Conservation (phyloP, 2,797 vertebrate genomes). For the Xiphorhynchus erythropygius region DNA sequence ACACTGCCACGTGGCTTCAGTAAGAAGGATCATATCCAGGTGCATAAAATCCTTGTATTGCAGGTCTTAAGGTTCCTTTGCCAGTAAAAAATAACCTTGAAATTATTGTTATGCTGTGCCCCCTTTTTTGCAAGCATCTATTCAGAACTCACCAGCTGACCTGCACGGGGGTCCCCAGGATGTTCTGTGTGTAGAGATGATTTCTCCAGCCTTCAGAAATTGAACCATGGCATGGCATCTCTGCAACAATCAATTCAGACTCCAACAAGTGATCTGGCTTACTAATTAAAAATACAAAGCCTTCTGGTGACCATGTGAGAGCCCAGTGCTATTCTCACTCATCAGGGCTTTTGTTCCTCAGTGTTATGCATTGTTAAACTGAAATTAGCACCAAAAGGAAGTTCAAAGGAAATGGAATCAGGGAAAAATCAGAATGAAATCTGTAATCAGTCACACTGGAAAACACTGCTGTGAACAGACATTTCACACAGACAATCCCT, state of each 20-base stretch:
- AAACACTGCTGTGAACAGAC: not conserved
- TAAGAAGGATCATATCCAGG: not conserved
- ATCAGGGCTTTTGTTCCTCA: not conserved
- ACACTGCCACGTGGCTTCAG: not conserved
- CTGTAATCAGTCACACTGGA: not conserved
- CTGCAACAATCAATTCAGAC: slow-evolving; percentile 30
- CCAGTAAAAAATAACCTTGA: not conserved
- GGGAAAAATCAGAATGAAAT: not conserved
- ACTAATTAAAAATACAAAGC: not conserved
- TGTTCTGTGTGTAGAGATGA: slow-evolving; percentile 21
- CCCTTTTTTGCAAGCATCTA: not conserved
- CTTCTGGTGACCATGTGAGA: not conserved
- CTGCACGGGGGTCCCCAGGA: slow-evolving; percentile 74
- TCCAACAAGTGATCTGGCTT: not conserved
- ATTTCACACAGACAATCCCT: not conserved
- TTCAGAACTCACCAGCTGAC: slow-evolving; percentile 25
- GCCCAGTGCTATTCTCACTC: not conserved
- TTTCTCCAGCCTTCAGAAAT: slow-evolving; percentile 61
- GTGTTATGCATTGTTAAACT: not conserved
- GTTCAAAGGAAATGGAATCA: not conserved
- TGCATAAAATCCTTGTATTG: not conserved
- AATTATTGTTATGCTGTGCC: not conserved
- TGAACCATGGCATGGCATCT: slow-evolving; percentile 6
- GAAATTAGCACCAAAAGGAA: not conserved
- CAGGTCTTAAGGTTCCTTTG: not conserved